Percentiles rank a stretch among this genome's conserved stretches.
Evolutionary conservation across 2,888 invertebrate genomes (phyloP).

Genomic region (Cryptocephalus primarius): DNA sequence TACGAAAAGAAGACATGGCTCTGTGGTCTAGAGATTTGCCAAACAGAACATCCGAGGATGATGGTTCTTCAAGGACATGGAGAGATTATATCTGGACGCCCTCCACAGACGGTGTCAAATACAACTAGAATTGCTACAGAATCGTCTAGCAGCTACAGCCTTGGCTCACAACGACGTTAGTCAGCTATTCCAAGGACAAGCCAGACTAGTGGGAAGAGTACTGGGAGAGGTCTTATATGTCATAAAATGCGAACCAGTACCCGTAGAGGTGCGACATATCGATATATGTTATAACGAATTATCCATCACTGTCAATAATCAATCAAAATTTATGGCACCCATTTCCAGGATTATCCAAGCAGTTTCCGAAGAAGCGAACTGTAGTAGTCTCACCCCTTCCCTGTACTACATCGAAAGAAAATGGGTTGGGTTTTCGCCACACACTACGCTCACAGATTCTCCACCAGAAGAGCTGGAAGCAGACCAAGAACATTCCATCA

Average conservation of each 20-base stretch:
- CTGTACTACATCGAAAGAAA: constrained; percentile 9
- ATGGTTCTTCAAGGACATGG: constrained; percentile 1
- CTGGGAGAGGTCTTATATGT: constrained; percentile 14
- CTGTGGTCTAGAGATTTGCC: constrained; percentile 3
- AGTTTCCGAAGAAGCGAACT: constrained; percentile 8
- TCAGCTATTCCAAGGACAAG: constrained; percentile 14
- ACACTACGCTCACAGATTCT: constrained; percentile 2
- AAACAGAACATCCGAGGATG: constrained; percentile 1
- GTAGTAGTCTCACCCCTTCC: constrained; percentile 10
- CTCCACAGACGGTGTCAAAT: constrained; percentile 16
- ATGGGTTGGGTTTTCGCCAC: constrained; percentile 12
- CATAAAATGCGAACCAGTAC: constrained; percentile 16
- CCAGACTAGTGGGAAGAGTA: constrained; percentile 18
- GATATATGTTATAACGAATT: constrained; percentile 16
- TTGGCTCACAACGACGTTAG: constrained; percentile 18
- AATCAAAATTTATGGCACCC: constrained; percentile 15
- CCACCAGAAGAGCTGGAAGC: constrained; percentile 5
- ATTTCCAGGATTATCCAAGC: constrained; percentile 13
- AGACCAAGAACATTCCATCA: constrained; percentile 1
- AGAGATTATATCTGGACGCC: constrained; percentile 15
- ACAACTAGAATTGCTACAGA: constrained; percentile 18
- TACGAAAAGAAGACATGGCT: neutral
- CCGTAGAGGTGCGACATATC: constrained; percentile 10
- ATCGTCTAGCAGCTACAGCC: constrained; percentile 15
- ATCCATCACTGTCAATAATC: constrained; percentile 13